Evolutionary conservation across 92 coral and sea anemone species (phyloP).

Genomic region (Blastomussa wellsi): DNA sequence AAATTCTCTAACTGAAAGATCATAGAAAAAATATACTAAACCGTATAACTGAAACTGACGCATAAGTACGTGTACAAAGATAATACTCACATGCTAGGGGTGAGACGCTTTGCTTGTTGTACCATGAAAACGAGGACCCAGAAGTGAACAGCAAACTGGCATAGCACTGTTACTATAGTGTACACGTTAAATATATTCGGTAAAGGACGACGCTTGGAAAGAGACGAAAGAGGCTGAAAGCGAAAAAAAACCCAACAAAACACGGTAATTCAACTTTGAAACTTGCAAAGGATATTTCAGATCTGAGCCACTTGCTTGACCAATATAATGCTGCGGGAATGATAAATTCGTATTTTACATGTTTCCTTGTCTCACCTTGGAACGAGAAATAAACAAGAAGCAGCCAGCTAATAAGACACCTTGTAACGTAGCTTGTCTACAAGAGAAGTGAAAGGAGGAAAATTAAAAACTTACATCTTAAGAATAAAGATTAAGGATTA

Average conservation of each 20-base stretch:
- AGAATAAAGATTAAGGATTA: too few relatives aligned
- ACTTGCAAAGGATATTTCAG: not conserved
- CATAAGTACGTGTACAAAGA: not conserved
- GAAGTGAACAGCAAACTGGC: slow-evolving; percentile 96
- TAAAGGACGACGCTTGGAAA: slow-evolving; percentile 92
- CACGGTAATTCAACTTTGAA: not conserved
- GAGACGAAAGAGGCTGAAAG: slow-evolving; percentile 80
- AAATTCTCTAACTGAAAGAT: too few relatives aligned
- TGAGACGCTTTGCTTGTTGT: slow-evolving; percentile 88
- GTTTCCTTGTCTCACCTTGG: slow-evolving; percentile 68
- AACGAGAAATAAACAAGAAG: slow-evolving; percentile 93
- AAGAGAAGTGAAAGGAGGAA: not conserved
- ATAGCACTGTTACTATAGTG: slow-evolving; percentile 84
- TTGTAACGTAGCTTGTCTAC: slow-evolving; percentile 97
- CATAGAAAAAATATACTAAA: not conserved
- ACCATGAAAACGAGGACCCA: slow-evolving; percentile 84
- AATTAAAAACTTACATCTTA: not conserved
- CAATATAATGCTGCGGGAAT: too few relatives aligned
- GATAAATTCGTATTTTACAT: too few relatives aligned
- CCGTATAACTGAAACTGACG: not conserved
- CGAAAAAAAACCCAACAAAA: not conserved
- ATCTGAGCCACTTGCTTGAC: not conserved
- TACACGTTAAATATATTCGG: slow-evolving; percentile 94
- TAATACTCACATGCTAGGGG: slow-evolving; percentile 53
- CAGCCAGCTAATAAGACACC: slow-evolving; percentile 97